Evolutionary conservation across 1,140 invertebrate species (phyloP).

Genomic region (Cotesia chilonis): DNA sequence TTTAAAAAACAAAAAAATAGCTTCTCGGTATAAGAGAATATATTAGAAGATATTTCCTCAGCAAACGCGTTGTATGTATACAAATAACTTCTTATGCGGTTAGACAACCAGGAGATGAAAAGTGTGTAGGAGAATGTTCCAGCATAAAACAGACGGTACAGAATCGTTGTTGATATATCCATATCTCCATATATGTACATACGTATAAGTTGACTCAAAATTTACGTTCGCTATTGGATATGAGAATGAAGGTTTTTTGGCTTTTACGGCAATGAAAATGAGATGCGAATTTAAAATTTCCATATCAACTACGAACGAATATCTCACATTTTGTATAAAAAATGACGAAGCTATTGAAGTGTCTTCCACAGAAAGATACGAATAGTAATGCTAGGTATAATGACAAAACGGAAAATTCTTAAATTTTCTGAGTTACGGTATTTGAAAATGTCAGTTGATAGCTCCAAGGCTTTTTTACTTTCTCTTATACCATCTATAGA

Average conservation of each 20-base stretch:
- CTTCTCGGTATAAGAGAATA: no score
- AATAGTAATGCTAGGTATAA: not conserved
- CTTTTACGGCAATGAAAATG: slow-evolving; percentile 20
- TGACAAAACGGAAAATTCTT: slow-evolving; percentile 12
- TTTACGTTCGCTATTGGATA: slow-evolving; percentile 22
- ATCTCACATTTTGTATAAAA: slow-evolving; percentile 22
- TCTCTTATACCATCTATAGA: not conserved
- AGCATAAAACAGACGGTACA: slow-evolving; percentile 1
- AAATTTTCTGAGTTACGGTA: slow-evolving; percentile 30
- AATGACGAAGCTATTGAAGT: slow-evolving; percentile 21
- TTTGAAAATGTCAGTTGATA: slow-evolving; percentile 29
- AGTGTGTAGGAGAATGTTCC: not conserved
- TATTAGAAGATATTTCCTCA: not conserved
- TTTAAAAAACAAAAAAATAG: no score
- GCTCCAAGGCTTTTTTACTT: not conserved
- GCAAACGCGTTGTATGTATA: not conserved
- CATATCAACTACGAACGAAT: slow-evolving; percentile 29
- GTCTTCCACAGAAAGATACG: slow-evolving; percentile 21
- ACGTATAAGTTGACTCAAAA: not conserved
- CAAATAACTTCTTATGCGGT: not conserved
- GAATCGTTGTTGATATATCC: slow-evolving; percentile 24
- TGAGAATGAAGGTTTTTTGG: slow-evolving; percentile 28
- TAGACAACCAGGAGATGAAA: not conserved
- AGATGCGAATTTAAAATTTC: slow-evolving; percentile 29
- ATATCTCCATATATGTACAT: no score